Base-by-base conservation (phyloP, 2,888 invertebrate genomes). In the Tipula unca region DNA sequence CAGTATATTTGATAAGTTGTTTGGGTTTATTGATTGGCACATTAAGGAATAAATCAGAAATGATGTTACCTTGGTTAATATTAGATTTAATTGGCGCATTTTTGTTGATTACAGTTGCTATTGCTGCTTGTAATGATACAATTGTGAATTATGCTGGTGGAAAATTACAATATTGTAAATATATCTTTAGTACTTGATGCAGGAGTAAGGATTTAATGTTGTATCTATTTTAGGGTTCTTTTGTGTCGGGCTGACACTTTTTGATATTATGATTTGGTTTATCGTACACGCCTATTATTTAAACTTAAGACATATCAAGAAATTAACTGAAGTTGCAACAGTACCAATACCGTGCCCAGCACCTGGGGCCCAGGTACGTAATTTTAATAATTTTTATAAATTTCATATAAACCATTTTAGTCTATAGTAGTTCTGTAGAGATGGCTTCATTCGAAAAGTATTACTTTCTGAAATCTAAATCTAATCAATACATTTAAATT, bases 331-430 rank as follows among this genome's bases (percentile, higher is more conserved):
- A 87, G 90, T 91, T 29, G 91, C 91, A 35, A 91, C 91, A 5
- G 90, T 91, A 29, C 90, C 91, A 39, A 91, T 91, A 85, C 91
- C 91, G 0, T 90, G 90, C 84, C 91, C 90, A 83, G 89, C 90
- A 14, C 90, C 91, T 14, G 90, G 90, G 86, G 87, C 89, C 13
- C 36, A 85, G 85, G 91, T 91, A 88, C 89, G 89, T 88, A 32
- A n/a, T 10, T 13, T 32, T 83, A 17, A 32, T 82, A 10, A 82
- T 82, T 82, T 82, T 82, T 4, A 29, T 32, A 6, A 14, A 1
- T 29, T 3, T 83, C 4, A 32, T 3, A 29, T 83, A 83, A 32
- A 32, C 3, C 32, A 3, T n/a, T 84, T 82, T 42, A 42, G 42
- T n/a, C 10, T n/a, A n/a, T n/a, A n/a, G n/a, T n/a, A 32, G 32